A percentile compares a stretch with the other conserved stretches of the same genome.
Conservation (phyloP, 2,113 vertebrate genomes). For the Pelecanoides urinatrix region DNA sequence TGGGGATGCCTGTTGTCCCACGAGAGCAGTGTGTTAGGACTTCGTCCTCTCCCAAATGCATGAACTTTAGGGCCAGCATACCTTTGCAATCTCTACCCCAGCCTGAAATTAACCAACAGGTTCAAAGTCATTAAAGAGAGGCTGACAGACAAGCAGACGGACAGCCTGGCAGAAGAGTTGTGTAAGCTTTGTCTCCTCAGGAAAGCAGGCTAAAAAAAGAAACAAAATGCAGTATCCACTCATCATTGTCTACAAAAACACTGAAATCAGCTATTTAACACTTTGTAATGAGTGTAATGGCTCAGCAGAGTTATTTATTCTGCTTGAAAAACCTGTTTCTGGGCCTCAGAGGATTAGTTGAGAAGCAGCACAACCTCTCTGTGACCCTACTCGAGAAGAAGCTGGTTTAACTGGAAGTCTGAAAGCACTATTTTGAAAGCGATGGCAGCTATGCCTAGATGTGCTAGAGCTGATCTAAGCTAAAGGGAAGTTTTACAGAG, state of each 20-base stretch:
- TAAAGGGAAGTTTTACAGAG: not conserved
- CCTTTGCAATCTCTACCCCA: not conserved
- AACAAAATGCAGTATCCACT: conserved; percentile 51
- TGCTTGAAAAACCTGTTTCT: conserved; percentile 68
- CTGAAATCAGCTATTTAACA: conserved; percentile 69
- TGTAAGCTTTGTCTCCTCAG: conserved; percentile 61
- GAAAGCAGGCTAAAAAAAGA: conserved; percentile 64
- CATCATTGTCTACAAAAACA: conserved; percentile 57
- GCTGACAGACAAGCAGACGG: conserved; percentile 41
- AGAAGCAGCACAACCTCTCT: conserved; percentile 46
- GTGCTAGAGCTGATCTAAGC: not conserved
- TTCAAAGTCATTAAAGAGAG: conserved; percentile 40
- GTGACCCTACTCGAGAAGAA: conserved; percentile 27
- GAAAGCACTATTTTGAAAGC: conserved; percentile 3
- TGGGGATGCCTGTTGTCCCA: not conserved
- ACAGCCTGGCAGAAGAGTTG: conserved; percentile 41
- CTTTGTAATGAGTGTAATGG: conserved; percentile 33
- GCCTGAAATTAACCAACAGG: conserved; percentile 14
- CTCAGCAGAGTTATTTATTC: conserved; percentile 65
- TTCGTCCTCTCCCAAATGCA: not conserved
- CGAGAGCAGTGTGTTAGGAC: not conserved
- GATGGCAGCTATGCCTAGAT: not conserved
- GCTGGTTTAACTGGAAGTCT: conserved; percentile 55
- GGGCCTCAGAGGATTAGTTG: conserved; percentile 60
- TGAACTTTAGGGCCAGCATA: not conserved